Conservation (phyloP, 2,888 invertebrate genomes). For the Agriopis leucophaearia region DNA sequence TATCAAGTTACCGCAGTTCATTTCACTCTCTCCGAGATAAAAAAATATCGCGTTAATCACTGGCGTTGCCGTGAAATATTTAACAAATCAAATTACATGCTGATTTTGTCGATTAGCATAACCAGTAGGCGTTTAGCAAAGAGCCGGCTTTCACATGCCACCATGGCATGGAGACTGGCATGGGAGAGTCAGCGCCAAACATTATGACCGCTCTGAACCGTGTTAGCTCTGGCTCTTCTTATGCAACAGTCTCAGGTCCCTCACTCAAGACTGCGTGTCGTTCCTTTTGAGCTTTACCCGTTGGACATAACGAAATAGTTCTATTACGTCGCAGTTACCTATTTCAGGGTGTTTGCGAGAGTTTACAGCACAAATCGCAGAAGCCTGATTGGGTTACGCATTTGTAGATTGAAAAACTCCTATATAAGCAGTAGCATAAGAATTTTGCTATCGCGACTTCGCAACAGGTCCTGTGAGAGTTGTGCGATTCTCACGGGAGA, state of each 20-base stretch:
- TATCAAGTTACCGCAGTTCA: conserved; percentile 12
- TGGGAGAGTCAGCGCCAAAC: background rate
- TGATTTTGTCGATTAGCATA: conserved; percentile 29
- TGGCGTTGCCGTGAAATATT: conserved; percentile 22
- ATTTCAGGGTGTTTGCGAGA: too few species aligned
- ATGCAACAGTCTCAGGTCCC: background rate
- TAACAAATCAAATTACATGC: conserved; percentile 29
- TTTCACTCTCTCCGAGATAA: conserved; percentile 14
- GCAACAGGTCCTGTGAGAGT: too few species aligned
- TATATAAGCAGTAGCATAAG: too few species aligned
- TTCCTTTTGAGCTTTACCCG: too few species aligned
- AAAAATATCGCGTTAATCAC: conserved; percentile 11
- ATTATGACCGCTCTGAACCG: conserved; percentile 5
- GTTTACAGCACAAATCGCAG: too few species aligned
- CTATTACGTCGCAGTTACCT: too few species aligned
- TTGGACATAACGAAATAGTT: too few species aligned
- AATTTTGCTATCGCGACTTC: too few species aligned
- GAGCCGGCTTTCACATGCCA: conserved; percentile 23
- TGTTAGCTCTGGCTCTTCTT: background rate
- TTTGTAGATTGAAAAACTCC: too few species aligned
- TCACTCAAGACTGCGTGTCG: too few species aligned
- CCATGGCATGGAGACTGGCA: conserved; percentile 8
- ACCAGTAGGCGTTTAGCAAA: conserved; percentile 20
- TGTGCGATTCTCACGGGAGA: too few species aligned
- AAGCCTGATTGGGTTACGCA: too few species aligned